Evolutionary conservation across 1,140 invertebrate genomes (phyloP).

Genomic region (Phortica variegata): DNA sequence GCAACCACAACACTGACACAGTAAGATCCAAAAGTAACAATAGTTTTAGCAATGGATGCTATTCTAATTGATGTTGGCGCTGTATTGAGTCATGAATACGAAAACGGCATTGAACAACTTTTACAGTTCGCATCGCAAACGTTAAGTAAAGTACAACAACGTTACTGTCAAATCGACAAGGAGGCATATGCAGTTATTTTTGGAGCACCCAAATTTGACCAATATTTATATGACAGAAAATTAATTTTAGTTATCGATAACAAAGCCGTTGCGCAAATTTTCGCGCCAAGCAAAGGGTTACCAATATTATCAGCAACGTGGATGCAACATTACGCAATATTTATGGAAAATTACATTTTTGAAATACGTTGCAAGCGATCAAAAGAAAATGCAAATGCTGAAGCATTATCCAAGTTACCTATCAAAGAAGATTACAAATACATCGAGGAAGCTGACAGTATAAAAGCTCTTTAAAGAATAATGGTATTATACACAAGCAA

Average conservation of each 20-base stretch:
- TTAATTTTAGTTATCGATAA: conserved; percentile 60
- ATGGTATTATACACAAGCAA: conserved; percentile 5
- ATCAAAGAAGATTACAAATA: background rate
- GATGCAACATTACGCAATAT: conserved; percentile 46
- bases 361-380: conserved; percentile 27
- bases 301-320: conserved; percentile 30
- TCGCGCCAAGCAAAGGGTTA: conserved; percentile 38
- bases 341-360: conserved; percentile 41
- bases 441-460: background rate
- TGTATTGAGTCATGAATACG: conserved; percentile 54
- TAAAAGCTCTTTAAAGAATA: conserved; percentile 1
- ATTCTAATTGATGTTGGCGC: conserved; percentile 55
- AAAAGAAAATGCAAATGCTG: conserved; percentile 22
- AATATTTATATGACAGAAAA: conserved; percentile 58
- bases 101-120: conserved; percentile 53
- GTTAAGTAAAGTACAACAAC: conserved; percentile 57
- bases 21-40: conserved; percentile 57
- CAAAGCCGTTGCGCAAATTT: conserved; percentile 56
- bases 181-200: conserved; percentile 60
- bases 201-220: conserved; percentile 59
- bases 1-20: conserved; percentile 47
- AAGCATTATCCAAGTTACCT: conserved; percentile 24
- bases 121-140: conserved; percentile 59
- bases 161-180: conserved; percentile 61
- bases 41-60: conserved; percentile 58